Conservation (phyloP, 2,113 vertebrate species). For the Anarhynchus alexandrinus region DNA sequence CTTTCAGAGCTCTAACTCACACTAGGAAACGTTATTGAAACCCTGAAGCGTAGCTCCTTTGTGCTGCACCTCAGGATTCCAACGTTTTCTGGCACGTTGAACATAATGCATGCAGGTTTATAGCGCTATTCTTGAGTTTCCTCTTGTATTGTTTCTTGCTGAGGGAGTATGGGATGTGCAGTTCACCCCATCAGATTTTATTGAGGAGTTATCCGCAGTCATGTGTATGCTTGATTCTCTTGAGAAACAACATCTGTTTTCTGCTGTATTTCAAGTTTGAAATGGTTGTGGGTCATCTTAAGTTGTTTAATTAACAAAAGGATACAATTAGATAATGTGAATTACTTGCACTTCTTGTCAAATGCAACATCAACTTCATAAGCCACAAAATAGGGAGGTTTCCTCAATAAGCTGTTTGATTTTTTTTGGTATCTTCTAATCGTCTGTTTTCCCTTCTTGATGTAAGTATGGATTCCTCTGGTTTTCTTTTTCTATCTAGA, state of each 20-base stretch:
- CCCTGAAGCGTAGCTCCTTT: neutral
- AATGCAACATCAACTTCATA: neutral
- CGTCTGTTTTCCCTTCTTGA: neutral
- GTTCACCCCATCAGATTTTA: conserved; percentile 34
- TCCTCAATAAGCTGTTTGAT: neutral
- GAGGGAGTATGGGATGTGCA: conserved; percentile 12
- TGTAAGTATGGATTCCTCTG: neutral
- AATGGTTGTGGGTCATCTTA: neutral
- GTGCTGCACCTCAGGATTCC: neutral
- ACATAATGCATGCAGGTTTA: conserved; percentile 5
- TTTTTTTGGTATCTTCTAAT: neutral
- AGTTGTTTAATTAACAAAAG: conserved; percentile 20
- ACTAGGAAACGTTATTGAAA: neutral
- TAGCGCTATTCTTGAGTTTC: conserved; percentile 4
- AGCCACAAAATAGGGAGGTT: neutral
- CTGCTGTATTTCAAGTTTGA: conserved; percentile 25
- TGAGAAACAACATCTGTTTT: conserved; percentile 56
- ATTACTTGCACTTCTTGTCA: neutral
- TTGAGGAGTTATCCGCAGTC: neutral
- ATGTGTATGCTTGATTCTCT: neutral
- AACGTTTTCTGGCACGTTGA: neutral
- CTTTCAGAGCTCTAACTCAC: neutral
- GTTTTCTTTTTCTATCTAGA: neutral
- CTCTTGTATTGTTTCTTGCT: conserved; percentile 27
- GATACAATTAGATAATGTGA: neutral